phyloP scores from a whole-genome alignment of 2,113 vertebrate species.

The Pachyramphus minor region DNA sequence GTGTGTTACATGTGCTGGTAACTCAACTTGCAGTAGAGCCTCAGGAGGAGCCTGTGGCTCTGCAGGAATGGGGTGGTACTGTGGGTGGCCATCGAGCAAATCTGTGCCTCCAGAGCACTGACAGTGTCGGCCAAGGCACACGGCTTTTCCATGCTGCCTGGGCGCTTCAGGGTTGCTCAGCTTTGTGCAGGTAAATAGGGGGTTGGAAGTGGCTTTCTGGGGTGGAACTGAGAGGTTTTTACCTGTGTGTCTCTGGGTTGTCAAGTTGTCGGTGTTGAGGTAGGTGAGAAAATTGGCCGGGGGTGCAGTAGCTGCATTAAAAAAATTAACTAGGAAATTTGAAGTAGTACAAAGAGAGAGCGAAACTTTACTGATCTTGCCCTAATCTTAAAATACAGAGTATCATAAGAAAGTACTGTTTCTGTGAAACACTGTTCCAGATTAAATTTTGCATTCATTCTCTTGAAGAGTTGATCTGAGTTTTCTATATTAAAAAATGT shows the following conservation, averaged over 20 bases:
- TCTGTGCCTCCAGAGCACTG: neutral
- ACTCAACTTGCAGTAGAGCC: neutral
- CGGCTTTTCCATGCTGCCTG: accelerated
- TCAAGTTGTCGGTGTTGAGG: neutral
- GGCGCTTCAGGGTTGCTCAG: neutral
- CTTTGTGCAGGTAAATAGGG: neutral
- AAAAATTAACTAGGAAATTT: neutral
- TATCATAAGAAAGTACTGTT: neutral
- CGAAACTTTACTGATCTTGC: neutral
- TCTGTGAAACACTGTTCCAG: neutral
- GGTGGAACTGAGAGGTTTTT: neutral
- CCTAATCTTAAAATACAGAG: neutral
- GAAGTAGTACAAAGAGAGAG: neutral
- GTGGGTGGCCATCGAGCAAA: neutral
- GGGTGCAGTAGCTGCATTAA: neutral
- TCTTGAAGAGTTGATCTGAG: neutral
- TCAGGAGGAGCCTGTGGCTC: neutral
- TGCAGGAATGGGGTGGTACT: neutral
- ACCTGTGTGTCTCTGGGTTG: neutral
- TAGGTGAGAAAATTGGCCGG: neutral
- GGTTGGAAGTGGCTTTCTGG: neutral
- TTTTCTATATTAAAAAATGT: neutral
- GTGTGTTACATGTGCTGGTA: neutral
- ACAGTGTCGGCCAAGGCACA: accelerated
- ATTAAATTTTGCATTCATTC: neutral